Evolutionary conservation across 2,888 invertebrate species (phyloP).

Genomic region (Chrysolina americana): DNA sequence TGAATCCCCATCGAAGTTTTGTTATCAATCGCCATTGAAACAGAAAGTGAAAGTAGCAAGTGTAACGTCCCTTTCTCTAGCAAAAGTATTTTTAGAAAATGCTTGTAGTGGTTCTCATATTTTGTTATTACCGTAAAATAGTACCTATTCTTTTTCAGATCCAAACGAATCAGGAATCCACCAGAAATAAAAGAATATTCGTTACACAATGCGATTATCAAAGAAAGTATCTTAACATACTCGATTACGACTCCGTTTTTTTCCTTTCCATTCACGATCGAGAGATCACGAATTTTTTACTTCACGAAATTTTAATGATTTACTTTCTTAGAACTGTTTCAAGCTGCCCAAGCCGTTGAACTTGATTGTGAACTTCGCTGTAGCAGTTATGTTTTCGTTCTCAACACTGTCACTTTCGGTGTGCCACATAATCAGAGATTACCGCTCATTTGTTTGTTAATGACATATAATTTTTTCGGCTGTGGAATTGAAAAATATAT

Average conservation of each 20-base stretch:
- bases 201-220: not conserved
- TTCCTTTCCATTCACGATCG: constrained; percentile 19
- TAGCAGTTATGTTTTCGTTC: not conserved
- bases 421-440: not conserved
- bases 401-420: not conserved
- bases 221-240: constrained; percentile 10
- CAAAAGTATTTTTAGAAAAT: no score
- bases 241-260: constrained; percentile 18
- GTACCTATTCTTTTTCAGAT: not conserved
- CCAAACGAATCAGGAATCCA: no score
- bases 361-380: constrained; percentile 3
- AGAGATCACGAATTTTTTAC: constrained; percentile 14
- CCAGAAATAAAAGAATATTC: not conserved
- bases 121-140: not conserved
- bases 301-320: constrained; percentile 33
- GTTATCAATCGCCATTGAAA: no score
- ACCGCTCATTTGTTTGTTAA: not conserved
- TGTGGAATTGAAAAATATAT: no score
- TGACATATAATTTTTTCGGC: not conserved
- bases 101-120: not conserved
- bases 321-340: constrained; percentile 26
- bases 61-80: no score
- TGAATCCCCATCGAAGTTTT: no score
- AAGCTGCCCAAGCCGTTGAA: not conserved
- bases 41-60: no score